These are phyloP conservation scores for Cosmia trapezina DNA, from an alignment of 2,888 invertebrate genomes.

Conservation along the genomic window DNA sequence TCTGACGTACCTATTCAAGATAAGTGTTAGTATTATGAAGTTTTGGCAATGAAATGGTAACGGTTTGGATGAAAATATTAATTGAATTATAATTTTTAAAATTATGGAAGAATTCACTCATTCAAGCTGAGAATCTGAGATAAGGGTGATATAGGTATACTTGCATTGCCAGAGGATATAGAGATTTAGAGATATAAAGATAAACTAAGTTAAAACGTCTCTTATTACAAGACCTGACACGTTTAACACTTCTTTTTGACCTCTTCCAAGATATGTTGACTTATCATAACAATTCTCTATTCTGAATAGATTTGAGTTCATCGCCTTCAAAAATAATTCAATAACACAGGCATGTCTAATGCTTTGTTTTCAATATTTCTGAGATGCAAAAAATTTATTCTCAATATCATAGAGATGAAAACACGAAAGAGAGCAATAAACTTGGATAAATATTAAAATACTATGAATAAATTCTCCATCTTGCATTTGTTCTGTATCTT, in stretches of 20 bases:
- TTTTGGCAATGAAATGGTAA: not conserved
- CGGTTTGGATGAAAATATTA: not conserved
- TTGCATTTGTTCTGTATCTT: conserved; percentile 10
- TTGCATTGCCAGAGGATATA: not conserved
- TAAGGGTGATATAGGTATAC: not conserved
- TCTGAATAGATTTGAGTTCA: conserved; percentile 7
- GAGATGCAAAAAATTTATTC: conserved; percentile 5
- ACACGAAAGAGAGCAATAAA: conserved; percentile 20
- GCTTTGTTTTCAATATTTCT: conserved; percentile 5
- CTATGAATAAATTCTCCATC: conserved; percentile 5
- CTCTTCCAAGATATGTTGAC: conserved; percentile 6
- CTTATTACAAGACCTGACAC: not conserved
- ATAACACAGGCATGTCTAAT: conserved; percentile 34
- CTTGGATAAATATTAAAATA: conserved; percentile 12
- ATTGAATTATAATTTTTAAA: not conserved
- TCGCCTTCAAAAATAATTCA: conserved; percentile 21
- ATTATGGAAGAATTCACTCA: not conserved
- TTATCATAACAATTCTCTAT: conserved; percentile 5
- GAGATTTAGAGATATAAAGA: not conserved
- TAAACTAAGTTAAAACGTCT: not conserved
- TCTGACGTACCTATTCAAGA: conserved; percentile 17
- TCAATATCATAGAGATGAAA: not conserved
- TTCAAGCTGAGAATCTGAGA: not conserved
- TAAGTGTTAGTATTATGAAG: conserved; percentile 10
- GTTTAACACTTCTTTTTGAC: conserved; percentile 3